A percentile compares a stretch with the other conserved stretches of the same genome.
Conservation (phyloP, 2,888 invertebrate species). For the Eupithecia tripunctaria region DNA sequence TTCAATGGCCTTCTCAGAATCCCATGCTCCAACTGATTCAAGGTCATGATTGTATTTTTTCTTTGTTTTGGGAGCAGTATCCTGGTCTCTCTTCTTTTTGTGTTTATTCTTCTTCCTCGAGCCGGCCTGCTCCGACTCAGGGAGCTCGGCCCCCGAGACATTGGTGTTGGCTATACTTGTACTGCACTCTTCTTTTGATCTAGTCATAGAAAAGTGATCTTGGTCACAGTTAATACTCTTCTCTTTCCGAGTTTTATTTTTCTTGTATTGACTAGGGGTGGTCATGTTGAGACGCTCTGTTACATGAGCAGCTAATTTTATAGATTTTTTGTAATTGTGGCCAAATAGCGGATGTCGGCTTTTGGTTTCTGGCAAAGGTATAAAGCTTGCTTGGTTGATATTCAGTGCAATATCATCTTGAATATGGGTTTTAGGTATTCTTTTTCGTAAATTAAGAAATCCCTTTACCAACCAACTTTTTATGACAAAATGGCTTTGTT, state of each 20-base stretch:
- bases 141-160: neutral
- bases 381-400: constrained; percentile 61
- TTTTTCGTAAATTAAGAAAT: constrained; percentile 59
- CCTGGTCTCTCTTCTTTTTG: constrained; percentile 13
- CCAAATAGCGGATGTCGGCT: constrained; percentile 75
- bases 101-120: constrained; percentile 30
- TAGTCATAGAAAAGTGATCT: neutral
- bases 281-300: constrained; percentile 51
- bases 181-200: neutral
- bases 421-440: constrained; percentile 67
- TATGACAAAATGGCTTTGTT: constrained; percentile 49
- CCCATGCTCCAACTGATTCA: constrained; percentile 66
- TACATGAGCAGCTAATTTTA: constrained; percentile 59
- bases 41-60: constrained; percentile 59
- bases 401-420: constrained; percentile 54
- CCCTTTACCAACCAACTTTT: constrained; percentile 56
- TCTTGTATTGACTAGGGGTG: neutral
- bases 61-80: constrained; percentile 42
- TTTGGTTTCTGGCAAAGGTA: constrained; percentile 72
- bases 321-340: constrained; percentile 63
- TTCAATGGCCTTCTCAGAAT: constrained; percentile 72
- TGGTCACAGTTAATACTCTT: neutral
- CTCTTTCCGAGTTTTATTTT: neutral
- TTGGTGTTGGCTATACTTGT: neutral
- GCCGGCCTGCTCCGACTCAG: neutral